Evolutionary conservation across 2,797 vertebrate genomes (phyloP).

Genomic region (Spatula versicolor): DNA sequence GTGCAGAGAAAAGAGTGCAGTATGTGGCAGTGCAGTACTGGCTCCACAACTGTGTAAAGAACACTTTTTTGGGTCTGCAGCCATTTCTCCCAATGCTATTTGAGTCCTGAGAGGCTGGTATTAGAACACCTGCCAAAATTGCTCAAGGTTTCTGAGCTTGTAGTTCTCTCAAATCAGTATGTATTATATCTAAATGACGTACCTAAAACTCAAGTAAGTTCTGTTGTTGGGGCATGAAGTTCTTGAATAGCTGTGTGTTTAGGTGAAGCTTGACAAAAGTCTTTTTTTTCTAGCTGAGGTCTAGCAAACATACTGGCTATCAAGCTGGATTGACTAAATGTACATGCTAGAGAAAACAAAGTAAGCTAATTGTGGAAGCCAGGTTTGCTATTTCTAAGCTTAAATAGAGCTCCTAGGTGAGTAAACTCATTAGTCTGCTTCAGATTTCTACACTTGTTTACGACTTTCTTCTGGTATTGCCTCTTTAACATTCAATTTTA

Average conservation of each 20-base stretch:
- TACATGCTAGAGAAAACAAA: background rate
- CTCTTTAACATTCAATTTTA: background rate
- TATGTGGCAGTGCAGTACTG: fast-evolving
- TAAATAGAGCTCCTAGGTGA: background rate
- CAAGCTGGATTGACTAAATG: background rate
- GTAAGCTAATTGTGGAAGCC: background rate
- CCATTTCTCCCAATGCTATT: background rate
- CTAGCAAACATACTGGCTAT: fast-evolving
- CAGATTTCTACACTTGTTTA: background rate
- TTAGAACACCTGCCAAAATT: background rate
- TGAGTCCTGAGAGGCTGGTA: background rate
- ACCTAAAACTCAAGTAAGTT: background rate
- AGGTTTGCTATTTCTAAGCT: background rate
- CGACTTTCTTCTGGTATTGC: background rate
- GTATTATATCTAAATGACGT: background rate
- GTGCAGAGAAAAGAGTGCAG: background rate
- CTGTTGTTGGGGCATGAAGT: background rate
- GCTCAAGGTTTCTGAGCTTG: background rate
- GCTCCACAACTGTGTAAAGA: background rate
- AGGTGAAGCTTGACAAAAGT: background rate
- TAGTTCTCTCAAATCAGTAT: background rate
- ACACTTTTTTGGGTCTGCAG: background rate
- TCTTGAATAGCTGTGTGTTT: background rate
- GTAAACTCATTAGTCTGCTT: background rate
- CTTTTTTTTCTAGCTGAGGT: background rate